Conservation (phyloP, 2,888 invertebrate genomes). For the Embidobia sp. region DNA sequence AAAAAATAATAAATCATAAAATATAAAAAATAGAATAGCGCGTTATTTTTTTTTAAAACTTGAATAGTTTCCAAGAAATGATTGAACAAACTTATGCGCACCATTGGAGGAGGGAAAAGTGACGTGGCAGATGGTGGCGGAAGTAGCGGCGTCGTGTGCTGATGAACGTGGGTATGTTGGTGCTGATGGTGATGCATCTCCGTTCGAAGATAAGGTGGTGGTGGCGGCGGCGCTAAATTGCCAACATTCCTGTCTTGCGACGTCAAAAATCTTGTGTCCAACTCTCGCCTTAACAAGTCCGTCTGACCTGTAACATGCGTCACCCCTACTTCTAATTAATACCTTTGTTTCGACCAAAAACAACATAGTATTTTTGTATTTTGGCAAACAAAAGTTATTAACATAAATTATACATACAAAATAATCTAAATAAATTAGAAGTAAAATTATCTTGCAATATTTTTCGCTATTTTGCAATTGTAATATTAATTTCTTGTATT, state of each 20-base stretch:
- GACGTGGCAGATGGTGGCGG: conserved; percentile 84
- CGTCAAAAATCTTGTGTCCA: conserved; percentile 94
- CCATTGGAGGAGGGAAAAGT: conserved; percentile 86
- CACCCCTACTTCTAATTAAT: conserved; percentile 74
- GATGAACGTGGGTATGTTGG: conserved; percentile 95
- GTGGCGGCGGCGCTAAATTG: conserved; percentile 83
- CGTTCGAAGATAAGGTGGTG: conserved; percentile 87
- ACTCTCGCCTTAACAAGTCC: conserved; percentile 92
- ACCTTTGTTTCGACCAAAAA: background rate
- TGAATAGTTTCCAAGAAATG: conserved; percentile 79
- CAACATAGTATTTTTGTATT: background rate
- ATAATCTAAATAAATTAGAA: too few species aligned
- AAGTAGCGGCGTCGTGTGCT: conserved; percentile 88
- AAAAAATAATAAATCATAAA: too few species aligned
- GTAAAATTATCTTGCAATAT: too few species aligned
- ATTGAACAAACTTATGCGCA: too few species aligned
- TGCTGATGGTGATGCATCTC: conserved; percentile 97
- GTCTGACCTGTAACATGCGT: conserved; percentile 85
- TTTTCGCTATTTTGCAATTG: too few species aligned
- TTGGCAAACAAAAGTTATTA: too few species aligned
- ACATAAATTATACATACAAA: too few species aligned
- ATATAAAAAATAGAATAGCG: too few species aligned
- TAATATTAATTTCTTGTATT: too few species aligned
- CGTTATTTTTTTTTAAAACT: conserved; percentile 5
- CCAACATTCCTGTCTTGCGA: conserved; percentile 87